Conservation (phyloP, 2,113 vertebrate genomes). For the Solenodon paradoxus region DNA sequence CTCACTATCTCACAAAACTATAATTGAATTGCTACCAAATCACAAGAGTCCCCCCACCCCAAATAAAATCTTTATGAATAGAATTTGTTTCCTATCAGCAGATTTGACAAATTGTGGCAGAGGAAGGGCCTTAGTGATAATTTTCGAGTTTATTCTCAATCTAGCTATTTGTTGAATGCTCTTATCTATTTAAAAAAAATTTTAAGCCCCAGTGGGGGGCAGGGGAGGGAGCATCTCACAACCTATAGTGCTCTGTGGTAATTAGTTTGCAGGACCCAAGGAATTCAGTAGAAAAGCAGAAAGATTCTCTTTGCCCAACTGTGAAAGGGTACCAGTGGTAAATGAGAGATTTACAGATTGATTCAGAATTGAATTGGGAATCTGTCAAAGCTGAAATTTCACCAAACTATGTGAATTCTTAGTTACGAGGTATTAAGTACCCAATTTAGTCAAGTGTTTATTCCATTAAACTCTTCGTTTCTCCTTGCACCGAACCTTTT, state of each 20-base stretch:
- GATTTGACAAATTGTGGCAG: conserved; percentile 97
- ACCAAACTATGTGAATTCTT: conserved; percentile 19
- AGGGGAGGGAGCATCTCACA: not conserved
- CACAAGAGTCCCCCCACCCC: conserved; percentile 83
- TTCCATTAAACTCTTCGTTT: conserved; percentile 27
- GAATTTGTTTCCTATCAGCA: conserved; percentile 97
- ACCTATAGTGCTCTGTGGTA: conserved; percentile 5
- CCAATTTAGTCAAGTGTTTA: conserved; percentile 35
- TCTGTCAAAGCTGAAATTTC: conserved; percentile 41
- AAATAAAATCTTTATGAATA: conserved; percentile 94
- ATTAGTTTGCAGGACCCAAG: conserved; percentile 39
- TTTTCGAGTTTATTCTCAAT: conserved; percentile 93
- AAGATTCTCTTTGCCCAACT: not conserved
- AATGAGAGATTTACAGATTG: conserved; percentile 5
- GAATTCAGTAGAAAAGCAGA: not conserved
- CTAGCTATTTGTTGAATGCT: conserved; percentile 89
- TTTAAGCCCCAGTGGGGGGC: conserved; percentile 78
- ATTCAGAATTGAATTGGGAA: conserved; percentile 50
- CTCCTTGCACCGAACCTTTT: conserved; percentile 32
- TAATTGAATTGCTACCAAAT: conserved; percentile 99
- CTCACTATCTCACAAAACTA: conserved; percentile 96
- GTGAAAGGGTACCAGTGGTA: not conserved
- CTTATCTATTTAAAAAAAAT: conserved; percentile 86
- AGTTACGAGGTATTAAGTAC: conserved; percentile 51
- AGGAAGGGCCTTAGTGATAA: conserved; percentile 90